Conservation (phyloP, 2,797 vertebrate genomes). For the Chromis chromis region DNA sequence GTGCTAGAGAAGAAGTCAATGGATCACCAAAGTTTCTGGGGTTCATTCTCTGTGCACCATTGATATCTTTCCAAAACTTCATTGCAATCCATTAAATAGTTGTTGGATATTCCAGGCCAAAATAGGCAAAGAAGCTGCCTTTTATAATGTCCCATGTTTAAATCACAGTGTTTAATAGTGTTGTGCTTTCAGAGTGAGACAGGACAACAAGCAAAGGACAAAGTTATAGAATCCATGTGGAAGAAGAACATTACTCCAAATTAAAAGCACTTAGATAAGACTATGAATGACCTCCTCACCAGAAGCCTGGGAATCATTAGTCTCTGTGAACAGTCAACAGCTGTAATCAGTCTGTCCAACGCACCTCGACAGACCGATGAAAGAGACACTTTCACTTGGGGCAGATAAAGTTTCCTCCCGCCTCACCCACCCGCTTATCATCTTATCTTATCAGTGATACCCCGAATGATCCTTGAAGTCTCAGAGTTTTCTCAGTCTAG, state of each 20-base stretch:
- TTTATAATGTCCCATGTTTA: background rate
- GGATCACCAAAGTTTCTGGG: background rate
- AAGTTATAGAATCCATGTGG: background rate
- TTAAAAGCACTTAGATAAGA: conserved; percentile 11
- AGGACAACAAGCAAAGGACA: background rate
- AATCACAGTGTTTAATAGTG: background rate
- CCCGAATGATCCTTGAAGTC: background rate
- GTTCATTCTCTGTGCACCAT: background rate
- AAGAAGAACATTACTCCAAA: conserved; percentile 18
- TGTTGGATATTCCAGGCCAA: too few species aligned
- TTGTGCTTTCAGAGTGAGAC: background rate
- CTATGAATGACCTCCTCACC: conserved; percentile 19
- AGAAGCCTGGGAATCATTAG: background rate
- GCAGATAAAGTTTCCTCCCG: background rate
- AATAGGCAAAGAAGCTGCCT: too few species aligned
- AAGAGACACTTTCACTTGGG: background rate
- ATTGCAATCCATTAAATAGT: too few species aligned
- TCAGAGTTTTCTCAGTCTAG: background rate
- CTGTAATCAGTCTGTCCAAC: conserved; percentile 6
- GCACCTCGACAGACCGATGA: conserved; percentile 20
- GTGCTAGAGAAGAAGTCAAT: background rate
- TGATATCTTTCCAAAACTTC: background rate
- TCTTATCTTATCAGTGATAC: conserved; percentile 26
- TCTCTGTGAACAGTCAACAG: background rate
- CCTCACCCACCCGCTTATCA: background rate